A percentile compares a stretch with the other conserved stretches of the same genome.
phyloP scores from a whole-genome alignment of 2,113 vertebrate species.

The Shinisaurus crocodilurus region DNA sequence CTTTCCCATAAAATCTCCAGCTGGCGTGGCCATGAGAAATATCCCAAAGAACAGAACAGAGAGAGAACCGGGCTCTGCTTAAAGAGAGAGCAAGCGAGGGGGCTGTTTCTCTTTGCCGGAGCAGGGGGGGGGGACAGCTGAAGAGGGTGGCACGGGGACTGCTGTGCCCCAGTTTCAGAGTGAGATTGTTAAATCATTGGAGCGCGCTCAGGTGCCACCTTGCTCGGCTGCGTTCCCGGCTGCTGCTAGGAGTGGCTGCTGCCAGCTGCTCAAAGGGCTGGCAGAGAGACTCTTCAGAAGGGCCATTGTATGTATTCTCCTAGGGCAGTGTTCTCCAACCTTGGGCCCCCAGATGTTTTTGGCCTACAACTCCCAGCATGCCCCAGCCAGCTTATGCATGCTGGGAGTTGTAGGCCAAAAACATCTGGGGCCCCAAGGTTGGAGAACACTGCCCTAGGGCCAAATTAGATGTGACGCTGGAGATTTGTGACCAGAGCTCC shows the following conservation, averaged over 20 bases:
- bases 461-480: neutral
- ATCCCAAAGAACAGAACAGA: neutral
- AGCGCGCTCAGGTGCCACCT: too few relatives aligned
- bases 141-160: neutral
- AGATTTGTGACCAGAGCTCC: neutral
- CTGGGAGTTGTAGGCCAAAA: too few relatives aligned
- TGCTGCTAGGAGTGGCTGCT: neutral
- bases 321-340: too few relatives aligned
- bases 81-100: neutral
- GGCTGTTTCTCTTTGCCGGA: neutral
- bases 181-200: neutral
- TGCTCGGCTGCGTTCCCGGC: neutral
- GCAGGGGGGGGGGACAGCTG: neutral
- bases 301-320: too few relatives aligned
- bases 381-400: too few relatives aligned
- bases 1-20: slow-evolving; percentile 37
- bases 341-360: too few relatives aligned
- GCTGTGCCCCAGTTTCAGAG: neutral
- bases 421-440: too few relatives aligned
- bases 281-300: neutral
- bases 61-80: neutral
- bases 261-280: neutral
- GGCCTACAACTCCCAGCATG: too few relatives aligned
- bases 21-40: slow-evolving; percentile 16
- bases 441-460: too few relatives aligned